Evolutionary conservation across 1,140 invertebrate species (phyloP).

Genomic region (Drosophila parabipectinata): DNA sequence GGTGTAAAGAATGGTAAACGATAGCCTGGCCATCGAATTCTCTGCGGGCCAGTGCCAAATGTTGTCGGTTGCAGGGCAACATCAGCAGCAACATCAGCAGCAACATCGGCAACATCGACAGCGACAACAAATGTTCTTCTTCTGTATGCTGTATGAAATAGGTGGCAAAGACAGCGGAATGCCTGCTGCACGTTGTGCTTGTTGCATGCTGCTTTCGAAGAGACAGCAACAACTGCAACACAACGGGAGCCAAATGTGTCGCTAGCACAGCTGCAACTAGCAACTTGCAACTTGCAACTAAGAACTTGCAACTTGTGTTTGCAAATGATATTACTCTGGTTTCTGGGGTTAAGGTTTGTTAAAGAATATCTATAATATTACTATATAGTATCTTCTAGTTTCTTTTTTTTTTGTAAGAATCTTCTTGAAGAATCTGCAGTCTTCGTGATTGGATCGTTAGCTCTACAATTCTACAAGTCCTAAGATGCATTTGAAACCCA

Average conservation of each 20-base stretch:
- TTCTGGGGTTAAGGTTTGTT: conserved; percentile 3
- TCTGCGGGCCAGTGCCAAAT: conserved; percentile 30
- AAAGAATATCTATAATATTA: too few relatives aligned
- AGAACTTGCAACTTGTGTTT: conserved; percentile 20
- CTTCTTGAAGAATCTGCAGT: not conserved
- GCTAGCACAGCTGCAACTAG: conserved; percentile 27
- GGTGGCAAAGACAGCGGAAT: conserved; percentile 74
- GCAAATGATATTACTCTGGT: conserved; percentile 19
- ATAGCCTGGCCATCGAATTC: conserved; percentile 29
- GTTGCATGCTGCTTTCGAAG: conserved; percentile 1
- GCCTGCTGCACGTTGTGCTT: conserved; percentile 49
- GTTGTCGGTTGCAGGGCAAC: conserved; percentile 51
- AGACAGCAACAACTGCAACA: conserved; percentile 37
- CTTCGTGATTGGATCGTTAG: conserved; percentile 9
- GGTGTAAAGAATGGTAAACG: conserved; percentile 20
- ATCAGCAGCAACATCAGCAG: conserved; percentile 43
- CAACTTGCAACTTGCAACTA: conserved; percentile 27
- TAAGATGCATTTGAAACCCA: conserved; percentile 41
- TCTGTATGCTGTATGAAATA: conserved; percentile 64
- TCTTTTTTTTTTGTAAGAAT: too few relatives aligned
- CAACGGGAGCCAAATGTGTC: conserved; percentile 39
- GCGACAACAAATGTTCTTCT: conserved; percentile 64
- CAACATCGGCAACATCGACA: conserved; percentile 49
- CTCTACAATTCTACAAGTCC: not conserved
- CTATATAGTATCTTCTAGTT: too few relatives aligned